These are phyloP conservation scores for Rafetus swinhoei DNA, from an alignment of 2,113 vertebrate genomes.

Conservation along the genomic window DNA sequence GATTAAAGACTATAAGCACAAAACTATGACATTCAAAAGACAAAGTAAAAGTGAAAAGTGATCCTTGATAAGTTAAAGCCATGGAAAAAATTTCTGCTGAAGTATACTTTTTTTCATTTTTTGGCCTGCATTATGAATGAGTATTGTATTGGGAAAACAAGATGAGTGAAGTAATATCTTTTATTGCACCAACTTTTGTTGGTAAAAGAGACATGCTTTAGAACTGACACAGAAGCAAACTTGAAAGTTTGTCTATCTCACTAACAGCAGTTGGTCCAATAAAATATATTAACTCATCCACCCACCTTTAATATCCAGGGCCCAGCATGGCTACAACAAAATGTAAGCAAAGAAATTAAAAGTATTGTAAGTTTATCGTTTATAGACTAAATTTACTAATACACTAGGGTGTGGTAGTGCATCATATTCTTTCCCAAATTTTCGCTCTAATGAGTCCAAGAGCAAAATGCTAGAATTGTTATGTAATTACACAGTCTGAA, in stretches of 20 bases:
- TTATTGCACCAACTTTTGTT: not conserved
- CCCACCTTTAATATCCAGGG: too few relatives aligned
- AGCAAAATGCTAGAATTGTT: constrained; percentile 34
- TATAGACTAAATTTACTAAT: not conserved
- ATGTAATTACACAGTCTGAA: constrained; percentile 2
- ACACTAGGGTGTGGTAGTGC: not conserved
- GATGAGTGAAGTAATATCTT: not conserved
- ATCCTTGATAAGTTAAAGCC: not conserved
- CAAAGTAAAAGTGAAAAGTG: not conserved
- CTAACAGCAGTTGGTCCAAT: not conserved
- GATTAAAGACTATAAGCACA: not conserved
- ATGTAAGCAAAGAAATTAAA: not conserved
- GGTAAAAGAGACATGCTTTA: not conserved
- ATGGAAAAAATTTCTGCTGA: not conserved
- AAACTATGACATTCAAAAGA: not conserved
- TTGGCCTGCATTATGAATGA: not conserved
- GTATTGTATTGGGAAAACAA: not conserved
- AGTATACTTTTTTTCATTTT: not conserved
- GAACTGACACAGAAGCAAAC: not conserved
- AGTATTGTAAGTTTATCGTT: not conserved
- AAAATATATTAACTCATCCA: not conserved
- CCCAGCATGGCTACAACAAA: not conserved
- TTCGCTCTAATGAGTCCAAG: not conserved
- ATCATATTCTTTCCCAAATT: not conserved
- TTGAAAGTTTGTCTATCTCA: not conserved